These are phyloP conservation scores for Hesperophylax magnus DNA, from an alignment of 1,140 invertebrate species.

Conservation along the genomic window DNA sequence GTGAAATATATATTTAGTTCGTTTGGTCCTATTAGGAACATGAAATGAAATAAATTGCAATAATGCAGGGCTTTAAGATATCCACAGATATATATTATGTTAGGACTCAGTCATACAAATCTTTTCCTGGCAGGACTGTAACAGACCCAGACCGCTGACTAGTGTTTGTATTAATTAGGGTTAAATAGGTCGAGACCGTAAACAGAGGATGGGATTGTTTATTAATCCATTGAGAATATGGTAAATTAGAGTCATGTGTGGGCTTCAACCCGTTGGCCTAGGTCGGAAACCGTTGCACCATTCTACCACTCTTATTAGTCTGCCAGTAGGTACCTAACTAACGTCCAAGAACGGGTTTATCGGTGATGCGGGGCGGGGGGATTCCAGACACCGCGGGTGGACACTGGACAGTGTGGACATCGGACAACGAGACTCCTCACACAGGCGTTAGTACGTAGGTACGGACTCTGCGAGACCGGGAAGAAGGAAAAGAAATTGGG, in stretches of 20 bases:
- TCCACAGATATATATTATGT: too few species aligned
- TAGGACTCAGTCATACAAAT: too few species aligned
- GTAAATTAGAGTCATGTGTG: not conserved
- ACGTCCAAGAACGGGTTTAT: not conserved
- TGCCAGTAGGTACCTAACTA: too few species aligned
- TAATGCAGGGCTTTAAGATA: too few species aligned
- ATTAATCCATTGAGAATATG: not conserved
- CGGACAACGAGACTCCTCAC: not conserved
- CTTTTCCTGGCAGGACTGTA: too few species aligned
- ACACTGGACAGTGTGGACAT: not conserved
- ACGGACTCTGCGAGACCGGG: not conserved
- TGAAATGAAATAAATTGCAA: too few species aligned
- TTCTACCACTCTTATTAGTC: too few species aligned
- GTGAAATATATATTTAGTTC: too few species aligned
- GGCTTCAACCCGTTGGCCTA: not conserved
- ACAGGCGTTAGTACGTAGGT: not conserved
- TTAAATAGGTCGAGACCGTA: not conserved
- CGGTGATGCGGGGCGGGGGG: not conserved
- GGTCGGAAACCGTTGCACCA: not conserved
- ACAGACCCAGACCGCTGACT: too few species aligned
- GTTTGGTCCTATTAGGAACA: too few species aligned
- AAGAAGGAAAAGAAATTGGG: too few species aligned
- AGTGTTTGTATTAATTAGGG: slow-evolving; percentile 7
- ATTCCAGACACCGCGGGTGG: not conserved
- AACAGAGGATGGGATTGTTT: not conserved